phyloP scores from a whole-genome alignment of 2,888 invertebrate genomes.

The Deroplatys truncata region DNA sequence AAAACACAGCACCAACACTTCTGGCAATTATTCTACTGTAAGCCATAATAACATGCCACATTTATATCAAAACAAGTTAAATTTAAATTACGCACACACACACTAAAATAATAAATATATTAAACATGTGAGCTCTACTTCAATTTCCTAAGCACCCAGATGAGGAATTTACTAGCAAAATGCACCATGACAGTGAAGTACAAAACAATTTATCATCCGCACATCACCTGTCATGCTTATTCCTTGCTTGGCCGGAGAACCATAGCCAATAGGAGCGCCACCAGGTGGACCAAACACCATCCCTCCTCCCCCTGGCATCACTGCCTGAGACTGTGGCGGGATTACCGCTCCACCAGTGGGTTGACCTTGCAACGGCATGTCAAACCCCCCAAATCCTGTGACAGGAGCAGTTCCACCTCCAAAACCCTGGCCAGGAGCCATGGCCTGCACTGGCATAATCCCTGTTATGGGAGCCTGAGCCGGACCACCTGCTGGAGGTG shows the following conservation, averaged over 20 bases:
- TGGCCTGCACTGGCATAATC: slow-evolving; percentile 16
- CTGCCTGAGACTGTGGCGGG: background rate
- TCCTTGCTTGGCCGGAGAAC: slow-evolving; percentile 49
- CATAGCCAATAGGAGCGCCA: slow-evolving; percentile 44
- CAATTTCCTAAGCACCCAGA: background rate
- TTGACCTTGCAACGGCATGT: slow-evolving; percentile 31
- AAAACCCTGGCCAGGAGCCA: background rate
- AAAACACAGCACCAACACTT: background rate
- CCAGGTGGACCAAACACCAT: slow-evolving; percentile 39
- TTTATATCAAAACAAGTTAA: background rate
- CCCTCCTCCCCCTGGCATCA: slow-evolving; percentile 34
- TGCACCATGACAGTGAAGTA: background rate
- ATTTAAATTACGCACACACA: background rate
- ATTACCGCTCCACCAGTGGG: slow-evolving; percentile 11
- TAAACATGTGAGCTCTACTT: background rate
- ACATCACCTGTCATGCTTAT: slow-evolving; percentile 44
- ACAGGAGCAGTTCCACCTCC: background rate
- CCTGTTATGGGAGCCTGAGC: slow-evolving; percentile 19
- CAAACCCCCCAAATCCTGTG: slow-evolving; percentile 39
- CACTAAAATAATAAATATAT: background rate
- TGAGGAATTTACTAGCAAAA: background rate
- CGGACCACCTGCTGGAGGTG: slow-evolving; percentile 25
- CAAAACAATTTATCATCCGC: background rate
- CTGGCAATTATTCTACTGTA: background rate
- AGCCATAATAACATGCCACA: background rate